Evolutionary conservation across 2,888 invertebrate species (phyloP).

Genomic region (Noctua janthina): DNA sequence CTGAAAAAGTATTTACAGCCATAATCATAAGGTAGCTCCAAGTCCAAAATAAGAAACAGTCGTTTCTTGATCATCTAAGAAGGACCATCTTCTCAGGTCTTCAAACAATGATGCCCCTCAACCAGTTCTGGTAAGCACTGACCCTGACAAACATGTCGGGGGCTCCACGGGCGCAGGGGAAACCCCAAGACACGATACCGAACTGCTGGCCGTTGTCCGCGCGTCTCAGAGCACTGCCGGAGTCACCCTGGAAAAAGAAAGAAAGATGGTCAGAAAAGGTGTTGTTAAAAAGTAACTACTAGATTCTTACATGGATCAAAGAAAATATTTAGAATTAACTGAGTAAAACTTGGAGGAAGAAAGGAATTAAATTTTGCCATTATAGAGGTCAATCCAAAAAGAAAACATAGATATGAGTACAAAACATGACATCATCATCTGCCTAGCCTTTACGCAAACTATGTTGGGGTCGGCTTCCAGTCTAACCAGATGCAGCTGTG

Average conservation of each 20-base stretch:
- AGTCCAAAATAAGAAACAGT: conserved; percentile 6
- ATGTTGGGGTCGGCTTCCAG: too few relatives aligned
- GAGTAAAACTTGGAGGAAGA: not conserved
- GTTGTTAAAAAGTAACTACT: not conserved
- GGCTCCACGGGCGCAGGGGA: conserved; percentile 79
- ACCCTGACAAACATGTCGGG: conserved; percentile 80
- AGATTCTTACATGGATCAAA: not conserved
- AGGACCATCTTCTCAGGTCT: conserved; percentile 6
- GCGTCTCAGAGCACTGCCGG: conserved; percentile 76
- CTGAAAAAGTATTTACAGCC: conserved; percentile 21
- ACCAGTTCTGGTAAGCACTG: conserved; percentile 71
- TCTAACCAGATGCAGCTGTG: too few relatives aligned
- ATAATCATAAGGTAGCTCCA: not conserved
- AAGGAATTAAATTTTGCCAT: not conserved
- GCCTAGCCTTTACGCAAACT: too few relatives aligned
- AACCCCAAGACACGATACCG: conserved; percentile 83
- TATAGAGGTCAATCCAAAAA: not conserved
- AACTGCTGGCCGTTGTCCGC: conserved; percentile 68
- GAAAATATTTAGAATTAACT: not conserved
- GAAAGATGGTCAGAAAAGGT: not conserved
- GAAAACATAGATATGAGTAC: not conserved
- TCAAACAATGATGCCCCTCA: conserved; percentile 55
- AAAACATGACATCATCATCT: not conserved
- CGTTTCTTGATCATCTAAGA: not conserved
- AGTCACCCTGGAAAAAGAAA: conserved; percentile 75